These are phyloP conservation scores for Tenthredo mesomela DNA, from an alignment of 2,888 invertebrate species.

Conservation along the genomic window DNA sequence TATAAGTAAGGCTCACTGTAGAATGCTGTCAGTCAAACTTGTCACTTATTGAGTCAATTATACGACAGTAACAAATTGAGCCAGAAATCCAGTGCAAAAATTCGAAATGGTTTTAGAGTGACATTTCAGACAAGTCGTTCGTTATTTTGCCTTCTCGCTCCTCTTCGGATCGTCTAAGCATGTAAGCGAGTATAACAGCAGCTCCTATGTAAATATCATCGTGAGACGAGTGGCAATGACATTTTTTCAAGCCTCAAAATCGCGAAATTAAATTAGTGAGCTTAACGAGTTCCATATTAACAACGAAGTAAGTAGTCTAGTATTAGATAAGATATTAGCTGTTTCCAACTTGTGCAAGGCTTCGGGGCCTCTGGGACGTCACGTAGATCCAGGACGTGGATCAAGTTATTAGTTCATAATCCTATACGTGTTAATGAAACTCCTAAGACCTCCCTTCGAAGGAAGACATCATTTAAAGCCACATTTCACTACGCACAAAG, in stretches of 20 bases:
- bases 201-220: neutral
- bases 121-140: conserved; percentile 42
- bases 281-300: conserved; percentile 30
- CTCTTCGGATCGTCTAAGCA: neutral
- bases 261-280: conserved; percentile 31
- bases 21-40: conserved; percentile 21
- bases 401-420: conserved; percentile 65
- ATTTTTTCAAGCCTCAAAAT: conserved; percentile 26
- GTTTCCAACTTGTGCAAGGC: conserved; percentile 51
- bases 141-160: conserved; percentile 13
- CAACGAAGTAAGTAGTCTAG: conserved; percentile 30
- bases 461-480: conserved; percentile 31
- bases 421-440: conserved; percentile 63
- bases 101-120: conserved; percentile 38
- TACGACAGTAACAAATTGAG: conserved; percentile 34
- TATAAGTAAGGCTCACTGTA: neutral
- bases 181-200: neutral
- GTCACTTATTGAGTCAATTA: conserved; percentile 48
- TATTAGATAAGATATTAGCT: conserved; percentile 45
- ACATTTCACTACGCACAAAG: conserved; percentile 38
- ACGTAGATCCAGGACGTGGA: conserved; percentile 55
- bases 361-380: conserved; percentile 52
- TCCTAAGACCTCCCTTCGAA: conserved; percentile 40
- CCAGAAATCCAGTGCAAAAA: neutral
- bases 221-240: neutral